Base-by-base conservation (phyloP, 2,888 invertebrate genomes). In the Parascotia fuliginaria region DNA sequence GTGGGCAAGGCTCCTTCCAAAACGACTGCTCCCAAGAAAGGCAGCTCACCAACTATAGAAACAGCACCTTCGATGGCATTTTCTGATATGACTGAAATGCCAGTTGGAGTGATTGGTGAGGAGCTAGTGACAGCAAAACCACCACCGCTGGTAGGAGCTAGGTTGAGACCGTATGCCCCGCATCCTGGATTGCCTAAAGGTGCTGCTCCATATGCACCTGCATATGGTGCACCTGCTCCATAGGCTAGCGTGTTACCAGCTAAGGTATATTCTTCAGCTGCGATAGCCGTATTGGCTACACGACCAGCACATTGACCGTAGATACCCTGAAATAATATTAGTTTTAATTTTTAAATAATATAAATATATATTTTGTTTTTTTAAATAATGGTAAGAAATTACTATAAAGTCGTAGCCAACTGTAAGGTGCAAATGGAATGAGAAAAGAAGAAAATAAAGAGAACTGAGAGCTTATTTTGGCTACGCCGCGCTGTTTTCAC, bases 1-100 rank as follows among this genome's bases (percentile, higher is more conserved):
- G 79, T 70, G 9, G 79, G 77, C 6, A 82, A 37, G n/a, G 55
- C 62, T 0, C 81, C 81, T 34, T 77, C 73, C 28, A 83, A 19
- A 14, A 47, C 55, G 0, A 77, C 70, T 3, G 65, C 56, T 3
- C 76, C 73, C n/a, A 72, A 46, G 52, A 79, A 73, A 1, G 77
- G 77, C 42, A 78, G 63, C 48, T 70, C 67, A 13, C 79, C 79
- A 4, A 59, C 51, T 4, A 73, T 68, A 12, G 65, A 55, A 1
- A 80, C 39, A 2, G 51, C 42, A 0, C 80, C 81, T 27, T 68
- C 74, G 28, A 76, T 72, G 1, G 49, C 68, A 50, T 78, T 76
- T 43, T 78, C 75, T 13, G 78, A 78, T 6, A 67, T 45, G n/a
- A 81, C 68, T 9, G 74, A 54, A n/a, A 81, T 56, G 9, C 80